Conservation (phyloP, 2,888 invertebrate genomes). For the Clusia tigrina region DNA sequence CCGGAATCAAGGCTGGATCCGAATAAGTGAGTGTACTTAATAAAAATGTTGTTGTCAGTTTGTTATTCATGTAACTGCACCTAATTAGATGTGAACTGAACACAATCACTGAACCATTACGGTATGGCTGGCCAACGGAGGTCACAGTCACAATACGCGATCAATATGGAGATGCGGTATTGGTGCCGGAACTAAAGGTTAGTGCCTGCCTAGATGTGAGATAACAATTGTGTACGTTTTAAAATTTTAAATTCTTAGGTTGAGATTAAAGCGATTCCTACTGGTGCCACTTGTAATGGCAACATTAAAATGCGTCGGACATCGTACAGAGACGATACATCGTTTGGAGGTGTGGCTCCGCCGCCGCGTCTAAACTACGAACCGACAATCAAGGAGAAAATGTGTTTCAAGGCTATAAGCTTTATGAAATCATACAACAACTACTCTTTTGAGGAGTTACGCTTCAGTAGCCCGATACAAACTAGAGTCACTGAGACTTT, state of each 20-base stretch:
- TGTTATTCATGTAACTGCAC: neutral
- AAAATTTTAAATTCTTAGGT: constrained; percentile 43
- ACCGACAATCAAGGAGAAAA: constrained; percentile 86
- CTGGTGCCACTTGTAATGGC: constrained; percentile 56
- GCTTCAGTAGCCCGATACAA: constrained; percentile 68
- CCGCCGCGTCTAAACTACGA: constrained; percentile 71
- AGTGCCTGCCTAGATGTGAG: neutral
- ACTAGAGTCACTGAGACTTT: constrained; percentile 61
- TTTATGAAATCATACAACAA: constrained; percentile 93
- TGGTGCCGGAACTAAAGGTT: constrained; percentile 85
- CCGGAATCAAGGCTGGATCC: constrained; percentile 93
- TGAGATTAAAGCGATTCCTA: constrained; percentile 64
- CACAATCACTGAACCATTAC: constrained; percentile 74
- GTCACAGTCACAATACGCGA: constrained; percentile 85
- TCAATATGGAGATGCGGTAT: constrained; percentile 89
- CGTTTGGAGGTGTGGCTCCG: constrained; percentile 56
- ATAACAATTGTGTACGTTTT: neutral
- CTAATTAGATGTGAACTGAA: constrained; percentile 78
- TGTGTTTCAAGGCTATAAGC: constrained; percentile 93
- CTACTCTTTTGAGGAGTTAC: constrained; percentile 94
- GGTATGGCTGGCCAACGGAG: constrained; percentile 85
- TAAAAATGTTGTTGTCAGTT: neutral
- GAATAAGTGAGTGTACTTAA: constrained; percentile 53
- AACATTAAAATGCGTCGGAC: constrained; percentile 58
- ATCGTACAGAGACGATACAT: constrained; percentile 50